Conservation (phyloP, 2,113 vertebrate species). For the Clarias gariepinus region DNA sequence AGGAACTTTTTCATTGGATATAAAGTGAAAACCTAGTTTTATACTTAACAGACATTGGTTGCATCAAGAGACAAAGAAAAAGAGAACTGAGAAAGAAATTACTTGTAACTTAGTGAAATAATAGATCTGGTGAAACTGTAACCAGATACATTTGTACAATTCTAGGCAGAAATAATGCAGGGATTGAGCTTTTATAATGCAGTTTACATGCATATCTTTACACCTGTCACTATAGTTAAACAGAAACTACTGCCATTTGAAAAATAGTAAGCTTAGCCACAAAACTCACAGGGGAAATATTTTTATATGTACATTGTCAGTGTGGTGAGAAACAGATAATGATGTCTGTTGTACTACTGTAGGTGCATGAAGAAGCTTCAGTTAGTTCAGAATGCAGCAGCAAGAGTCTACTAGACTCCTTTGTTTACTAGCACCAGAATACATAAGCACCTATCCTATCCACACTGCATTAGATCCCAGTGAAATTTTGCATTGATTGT, state of each 20-base stretch:
- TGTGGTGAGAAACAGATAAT: background rate
- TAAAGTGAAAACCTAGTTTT: background rate
- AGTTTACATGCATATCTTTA: background rate
- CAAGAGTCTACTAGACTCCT: no score
- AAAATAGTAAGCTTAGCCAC: conserved; percentile 7
- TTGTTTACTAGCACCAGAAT: no score
- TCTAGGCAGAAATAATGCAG: background rate
- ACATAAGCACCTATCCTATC: no score
- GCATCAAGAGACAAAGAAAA: background rate
- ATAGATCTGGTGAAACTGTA: background rate
- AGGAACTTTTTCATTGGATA: background rate
- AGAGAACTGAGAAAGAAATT: background rate
- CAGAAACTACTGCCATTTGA: background rate
- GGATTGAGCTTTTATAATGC: background rate
- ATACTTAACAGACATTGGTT: background rate
- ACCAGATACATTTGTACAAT: background rate
- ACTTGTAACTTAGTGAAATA: background rate
- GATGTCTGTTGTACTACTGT: background rate
- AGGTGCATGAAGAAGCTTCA: no score
- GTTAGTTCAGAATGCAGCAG: no score
- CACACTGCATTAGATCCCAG: no score
- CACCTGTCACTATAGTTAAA: background rate
- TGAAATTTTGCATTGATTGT: no score
- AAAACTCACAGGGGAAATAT: background rate
- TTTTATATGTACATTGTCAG: background rate